Base-by-base conservation (phyloP, 2,888 invertebrate genomes). In the Adelphocoris suturalis region DNA sequence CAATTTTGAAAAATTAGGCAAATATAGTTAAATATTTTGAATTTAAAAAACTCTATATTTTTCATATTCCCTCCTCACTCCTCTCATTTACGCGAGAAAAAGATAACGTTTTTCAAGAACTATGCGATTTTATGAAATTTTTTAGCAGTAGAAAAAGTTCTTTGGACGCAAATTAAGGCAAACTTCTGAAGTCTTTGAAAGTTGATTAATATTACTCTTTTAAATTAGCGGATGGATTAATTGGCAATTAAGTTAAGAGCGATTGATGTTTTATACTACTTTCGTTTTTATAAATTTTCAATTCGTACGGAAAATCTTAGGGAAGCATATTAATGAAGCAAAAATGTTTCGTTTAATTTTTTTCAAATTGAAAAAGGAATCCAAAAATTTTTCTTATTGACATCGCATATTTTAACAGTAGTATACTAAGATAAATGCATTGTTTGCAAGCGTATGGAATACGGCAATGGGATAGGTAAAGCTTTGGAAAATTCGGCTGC, bases 141-240 rank as follows among this genome's bases (percentile, higher is more conserved):
- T 82, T 82, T 27, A 19, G 19, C 19, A 19, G 52, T 82, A 82
- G 19, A 82, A 82, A 82, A 82, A 82, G 19, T 16, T 23, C 4
- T 68, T 19, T 48, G 82, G 82, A 82, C 82, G 82, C 52, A 82
- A 82, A 82, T 52, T 82, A 82, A 82, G 82, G 82, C 82, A 82
- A 82, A 52, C 14, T 82, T 52, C 47, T 23, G 52, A 52, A 82
- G 82, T 82, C 82, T 82, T 82, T 23, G 82, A 81, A 82, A 82
- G 52, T 52, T 82, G 46, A 47, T 27, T 78, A 9, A 13, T 47
- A 37, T 46, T 46, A 78, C 37, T 78, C 37, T 78, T 78, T 76
- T 28, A 13, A 46, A 75, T 75, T 75, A 19, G 16, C 78, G 78
- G 68, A 47, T 78, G 78, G 78, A 78, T 78, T 28, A 19, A 61